Conservation (phyloP, 53 echinoderm and acorn worm species). For the Actinopyga echinites region DNA sequence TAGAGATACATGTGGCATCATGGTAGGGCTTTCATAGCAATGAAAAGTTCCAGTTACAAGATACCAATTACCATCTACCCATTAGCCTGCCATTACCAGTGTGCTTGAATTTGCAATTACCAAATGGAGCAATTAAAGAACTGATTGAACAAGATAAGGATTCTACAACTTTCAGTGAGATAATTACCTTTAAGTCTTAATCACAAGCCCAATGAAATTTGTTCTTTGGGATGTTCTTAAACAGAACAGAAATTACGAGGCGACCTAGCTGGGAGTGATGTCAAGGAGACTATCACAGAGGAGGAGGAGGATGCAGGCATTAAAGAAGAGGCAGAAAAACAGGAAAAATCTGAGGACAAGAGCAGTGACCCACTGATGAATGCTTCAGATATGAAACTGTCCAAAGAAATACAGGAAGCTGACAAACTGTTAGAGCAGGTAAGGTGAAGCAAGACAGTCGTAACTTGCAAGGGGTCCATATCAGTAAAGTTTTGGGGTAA, state of each 20-base stretch:
- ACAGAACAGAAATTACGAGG: neutral
- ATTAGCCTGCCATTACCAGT: too few relatives aligned
- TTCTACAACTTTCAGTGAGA: too few relatives aligned
- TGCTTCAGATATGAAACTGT: conserved; percentile 43
- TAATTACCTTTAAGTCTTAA: too few relatives aligned
- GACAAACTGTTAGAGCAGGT: conserved; percentile 61
- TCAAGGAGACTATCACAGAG: neutral
- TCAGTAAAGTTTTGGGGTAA: neutral
- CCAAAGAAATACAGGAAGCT: conserved; percentile 34
- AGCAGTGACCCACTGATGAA: conserved; percentile 23
- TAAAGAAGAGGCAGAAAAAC: too few relatives aligned
- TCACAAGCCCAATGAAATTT: neutral
- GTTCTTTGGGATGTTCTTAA: neutral
- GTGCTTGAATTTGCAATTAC: too few relatives aligned
- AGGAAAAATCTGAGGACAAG: too few relatives aligned
- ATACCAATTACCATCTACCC: too few relatives aligned
- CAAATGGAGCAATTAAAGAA: too few relatives aligned
- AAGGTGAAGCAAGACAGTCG: neutral
- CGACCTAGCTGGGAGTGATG: neutral
- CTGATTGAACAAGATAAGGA: too few relatives aligned
- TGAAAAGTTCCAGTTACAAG: too few relatives aligned
- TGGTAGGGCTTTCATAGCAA: too few relatives aligned
- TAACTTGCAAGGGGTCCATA: neutral
- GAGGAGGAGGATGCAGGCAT: neutral
- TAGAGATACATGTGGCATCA: too few relatives aligned